Evolutionary conservation across 2,888 invertebrate genomes (phyloP).

Genomic region (Nomada fabriciana): DNA sequence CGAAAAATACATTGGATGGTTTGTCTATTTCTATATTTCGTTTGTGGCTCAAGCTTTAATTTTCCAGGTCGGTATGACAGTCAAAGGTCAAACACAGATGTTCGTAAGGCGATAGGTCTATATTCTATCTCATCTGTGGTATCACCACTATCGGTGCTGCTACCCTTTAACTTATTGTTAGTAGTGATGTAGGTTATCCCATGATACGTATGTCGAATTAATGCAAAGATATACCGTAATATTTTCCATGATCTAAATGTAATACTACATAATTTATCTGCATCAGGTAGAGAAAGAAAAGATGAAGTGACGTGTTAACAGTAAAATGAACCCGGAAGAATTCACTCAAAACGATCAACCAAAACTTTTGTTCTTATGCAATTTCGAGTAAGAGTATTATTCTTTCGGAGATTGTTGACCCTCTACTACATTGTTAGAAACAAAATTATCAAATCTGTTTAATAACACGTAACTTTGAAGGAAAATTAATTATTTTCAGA

Average conservation of each 20-base stretch:
- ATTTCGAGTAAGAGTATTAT: constrained; percentile 39
- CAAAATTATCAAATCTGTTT: background rate
- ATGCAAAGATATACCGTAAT: constrained; percentile 23
- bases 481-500: background rate
- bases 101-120: background rate
- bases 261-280: constrained; percentile 6
- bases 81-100: background rate
- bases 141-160: constrained; percentile 2
- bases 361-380: constrained; percentile 18
- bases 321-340: constrained; percentile 44
- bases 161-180: constrained; percentile 11
- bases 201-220: constrained; percentile 14
- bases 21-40: too few species aligned
- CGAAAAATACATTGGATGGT: too few species aligned
- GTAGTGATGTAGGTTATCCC: constrained; percentile 46
- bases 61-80: too few species aligned
- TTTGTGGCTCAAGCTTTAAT: too few species aligned
- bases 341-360: constrained; percentile 14
- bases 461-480: background rate
- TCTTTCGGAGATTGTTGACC: background rate
- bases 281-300: constrained; percentile 19
- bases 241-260: constrained; percentile 25
- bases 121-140: too few species aligned
- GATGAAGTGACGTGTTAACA: constrained; percentile 14
- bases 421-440: background rate